Conservation (phyloP, 2,797 vertebrate species). For the Lithobates sylvaticus region DNA sequence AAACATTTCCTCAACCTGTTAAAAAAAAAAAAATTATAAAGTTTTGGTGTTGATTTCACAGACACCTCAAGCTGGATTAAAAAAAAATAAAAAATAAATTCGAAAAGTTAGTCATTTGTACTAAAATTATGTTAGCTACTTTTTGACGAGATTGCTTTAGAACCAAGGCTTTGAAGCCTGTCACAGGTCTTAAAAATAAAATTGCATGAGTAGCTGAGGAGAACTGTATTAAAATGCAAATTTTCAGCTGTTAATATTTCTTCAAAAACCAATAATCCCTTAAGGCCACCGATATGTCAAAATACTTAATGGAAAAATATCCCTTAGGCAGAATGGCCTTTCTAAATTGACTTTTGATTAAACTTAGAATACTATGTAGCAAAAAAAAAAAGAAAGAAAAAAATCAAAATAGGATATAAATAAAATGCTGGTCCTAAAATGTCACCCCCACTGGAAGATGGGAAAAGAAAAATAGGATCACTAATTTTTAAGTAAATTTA, state of each 20-base stretch:
- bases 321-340: slow-evolving; percentile 92
- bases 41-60: slow-evolving; percentile 78
- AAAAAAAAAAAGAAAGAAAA: slow-evolving; percentile 71
- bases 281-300: slow-evolving; percentile 99
- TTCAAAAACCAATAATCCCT: slow-evolving; percentile 99
- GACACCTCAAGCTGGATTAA: slow-evolving; percentile 75
- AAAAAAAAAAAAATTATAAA: slow-evolving; percentile 68
- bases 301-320: slow-evolving; percentile 99
- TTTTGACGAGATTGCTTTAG: slow-evolving; percentile 85
- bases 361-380: slow-evolving; percentile 88
- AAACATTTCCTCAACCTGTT: slow-evolving; percentile 70
- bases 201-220: slow-evolving; percentile 95
- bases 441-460: slow-evolving; percentile 69
- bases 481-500: slow-evolving; percentile 73
- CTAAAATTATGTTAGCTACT: slow-evolving; percentile 81
- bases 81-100: slow-evolving; percentile 67
- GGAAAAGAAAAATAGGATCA: slow-evolving; percentile 62
- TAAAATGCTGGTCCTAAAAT: slow-evolving; percentile 75
- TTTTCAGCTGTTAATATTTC: slow-evolving; percentile 99
- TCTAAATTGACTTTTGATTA: slow-evolving; percentile 96
- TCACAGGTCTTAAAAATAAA: slow-evolving; percentile 93
- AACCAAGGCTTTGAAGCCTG: slow-evolving; percentile 87
- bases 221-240: slow-evolving; percentile 99
- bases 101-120: slow-evolving; percentile 80
- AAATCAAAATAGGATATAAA: slow-evolving; percentile 78